phyloP scores from a whole-genome alignment of 37 sponge, comb jelly and placozoan species.

The Aphrocallistes beatrix region DNA sequence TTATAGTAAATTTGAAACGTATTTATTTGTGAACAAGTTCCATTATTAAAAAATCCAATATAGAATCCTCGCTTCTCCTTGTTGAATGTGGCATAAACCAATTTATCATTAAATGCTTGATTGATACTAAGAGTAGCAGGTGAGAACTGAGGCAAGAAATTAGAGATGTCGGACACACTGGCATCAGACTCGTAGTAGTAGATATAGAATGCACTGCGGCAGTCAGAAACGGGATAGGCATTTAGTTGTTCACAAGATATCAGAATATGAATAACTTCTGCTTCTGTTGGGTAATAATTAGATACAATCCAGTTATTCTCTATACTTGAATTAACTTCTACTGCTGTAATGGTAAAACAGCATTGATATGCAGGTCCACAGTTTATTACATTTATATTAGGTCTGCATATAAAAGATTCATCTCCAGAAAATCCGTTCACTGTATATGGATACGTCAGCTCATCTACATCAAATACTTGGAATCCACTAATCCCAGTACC shows the following conservation, averaged over 20 bases:
- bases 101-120: not conserved
- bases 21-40: not conserved
- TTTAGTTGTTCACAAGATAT: not conserved
- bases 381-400: too few relatives aligned
- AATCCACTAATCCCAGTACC: too few relatives aligned
- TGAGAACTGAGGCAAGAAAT: not conserved
- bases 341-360: too few relatives aligned
- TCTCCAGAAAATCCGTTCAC: too few relatives aligned
- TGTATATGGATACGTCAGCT: not conserved
- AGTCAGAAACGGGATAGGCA: not conserved
- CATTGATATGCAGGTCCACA: too few relatives aligned
- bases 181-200: conserved; percentile 8
- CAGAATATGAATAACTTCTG: not conserved
- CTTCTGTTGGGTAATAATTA: not conserved
- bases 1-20: not conserved
- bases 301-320: conserved; percentile 12
- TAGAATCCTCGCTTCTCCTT: not conserved
- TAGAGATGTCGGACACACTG: not conserved
- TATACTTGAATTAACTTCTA: not conserved
- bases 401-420: too few relatives aligned
- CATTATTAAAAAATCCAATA: not conserved
- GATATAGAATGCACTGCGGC: not conserved
- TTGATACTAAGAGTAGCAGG: not conserved
- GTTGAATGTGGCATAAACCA: not conserved
- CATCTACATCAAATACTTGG: too few relatives aligned